A percentile compares a stretch with the other conserved stretches of the same genome.
Evolutionary conservation across 2,797 vertebrate species (phyloP).

Genomic region (Tapera naevia): DNA sequence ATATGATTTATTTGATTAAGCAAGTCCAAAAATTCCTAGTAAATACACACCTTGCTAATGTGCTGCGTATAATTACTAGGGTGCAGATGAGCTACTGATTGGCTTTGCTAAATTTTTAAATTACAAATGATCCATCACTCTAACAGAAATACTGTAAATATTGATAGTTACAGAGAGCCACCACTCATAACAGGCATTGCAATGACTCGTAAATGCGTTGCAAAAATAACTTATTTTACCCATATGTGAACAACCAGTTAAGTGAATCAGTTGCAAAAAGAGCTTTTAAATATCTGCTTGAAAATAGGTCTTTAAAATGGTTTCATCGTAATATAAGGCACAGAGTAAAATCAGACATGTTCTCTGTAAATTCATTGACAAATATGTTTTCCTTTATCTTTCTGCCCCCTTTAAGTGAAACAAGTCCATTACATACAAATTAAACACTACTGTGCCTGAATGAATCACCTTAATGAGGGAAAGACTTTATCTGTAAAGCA

Average conservation of each 20-base stretch:
- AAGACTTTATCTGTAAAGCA: not conserved
- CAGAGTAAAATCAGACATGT: not conserved
- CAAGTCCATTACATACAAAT: not conserved
- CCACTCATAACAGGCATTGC: not conserved
- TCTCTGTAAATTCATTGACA: not conserved
- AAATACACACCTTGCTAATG: not conserved
- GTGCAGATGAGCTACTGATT: conserved; percentile 41
- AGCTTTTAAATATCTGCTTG: not conserved
- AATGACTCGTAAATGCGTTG: not conserved
- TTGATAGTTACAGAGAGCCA: not conserved
- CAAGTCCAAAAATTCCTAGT: conserved; percentile 7
- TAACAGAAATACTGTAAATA: conserved; percentile 42
- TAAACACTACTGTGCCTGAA: not conserved
- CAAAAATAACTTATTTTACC: not conserved
- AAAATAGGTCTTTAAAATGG: not conserved
- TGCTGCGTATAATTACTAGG: not conserved
- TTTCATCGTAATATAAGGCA: not conserved
- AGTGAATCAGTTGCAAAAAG: not conserved
- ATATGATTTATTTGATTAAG: not conserved
- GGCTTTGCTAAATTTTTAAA: conserved; percentile 9
- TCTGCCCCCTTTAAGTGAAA: not conserved
- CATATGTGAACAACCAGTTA: not conserved
- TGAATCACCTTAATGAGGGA: not conserved
- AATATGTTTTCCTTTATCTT: not conserved
- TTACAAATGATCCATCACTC: conserved; percentile 28